A percentile compares a stretch with the other conserved stretches of the same genome.
Evolutionary conservation across 2,797 vertebrate genomes (phyloP).

Genomic region (Tolypeutes matacus): DNA sequence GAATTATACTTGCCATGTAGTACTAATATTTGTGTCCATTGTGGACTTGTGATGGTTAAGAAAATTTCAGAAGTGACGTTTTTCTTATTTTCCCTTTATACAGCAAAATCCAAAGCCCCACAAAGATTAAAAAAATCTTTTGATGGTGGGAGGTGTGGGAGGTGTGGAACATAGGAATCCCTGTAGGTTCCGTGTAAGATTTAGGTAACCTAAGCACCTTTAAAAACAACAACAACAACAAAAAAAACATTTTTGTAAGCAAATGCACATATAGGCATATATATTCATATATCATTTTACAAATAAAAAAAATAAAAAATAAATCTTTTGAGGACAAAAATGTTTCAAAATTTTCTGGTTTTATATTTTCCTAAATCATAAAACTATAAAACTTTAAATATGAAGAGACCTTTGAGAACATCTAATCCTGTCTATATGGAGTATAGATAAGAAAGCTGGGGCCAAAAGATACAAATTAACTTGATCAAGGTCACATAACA

Average conservation of each 20-base stretch:
- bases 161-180: too few relatives aligned
- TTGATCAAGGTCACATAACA: not conserved
- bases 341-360: not conserved
- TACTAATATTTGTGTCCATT: not conserved
- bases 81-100: not conserved
- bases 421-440: not conserved
- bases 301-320: too few relatives aligned
- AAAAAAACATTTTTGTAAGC: too few relatives aligned
- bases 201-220: too few relatives aligned
- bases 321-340: not conserved
- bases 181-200: too few relatives aligned
- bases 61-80: constrained; percentile 42
- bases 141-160: too few relatives aligned
- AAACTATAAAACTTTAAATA: constrained; percentile 51
- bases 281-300: too few relatives aligned
- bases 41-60: constrained; percentile 30
- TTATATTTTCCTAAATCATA: not conserved
- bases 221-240: too few relatives aligned
- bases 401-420: constrained; percentile 56
- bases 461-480: constrained; percentile 36
- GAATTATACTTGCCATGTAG: not conserved
- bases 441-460: constrained; percentile 39
- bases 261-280: too few relatives aligned
- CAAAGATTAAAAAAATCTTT: not conserved
- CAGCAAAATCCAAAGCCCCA: not conserved